Evolutionary conservation across 2,888 invertebrate species (phyloP).

Genomic region (Erebia ligea): DNA sequence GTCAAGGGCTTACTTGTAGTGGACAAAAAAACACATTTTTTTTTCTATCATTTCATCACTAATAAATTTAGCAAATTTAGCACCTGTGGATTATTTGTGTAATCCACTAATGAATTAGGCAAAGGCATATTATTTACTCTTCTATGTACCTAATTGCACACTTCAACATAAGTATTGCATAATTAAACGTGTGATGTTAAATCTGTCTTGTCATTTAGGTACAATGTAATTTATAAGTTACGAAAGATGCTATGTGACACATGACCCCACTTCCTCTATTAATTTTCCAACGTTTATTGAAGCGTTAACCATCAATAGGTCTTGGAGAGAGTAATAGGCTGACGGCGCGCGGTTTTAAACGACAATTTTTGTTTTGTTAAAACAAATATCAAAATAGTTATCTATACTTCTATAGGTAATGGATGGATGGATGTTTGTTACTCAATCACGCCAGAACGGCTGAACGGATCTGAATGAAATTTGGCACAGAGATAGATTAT

Average conservation of each 20-base stretch:
- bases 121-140: not conserved
- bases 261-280: conserved; percentile 7
- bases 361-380: too few species aligned
- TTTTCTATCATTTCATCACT: not conserved
- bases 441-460: too few species aligned
- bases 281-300: not conserved
- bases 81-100: not conserved
- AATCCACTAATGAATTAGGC: conserved; percentile 13
- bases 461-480: too few species aligned
- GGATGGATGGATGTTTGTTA: too few species aligned
- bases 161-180: conserved; percentile 1
- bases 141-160: not conserved
- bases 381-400: too few species aligned
- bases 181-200: too few species aligned
- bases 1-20: too few species aligned
- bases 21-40: not conserved
- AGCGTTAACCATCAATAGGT: too few species aligned
- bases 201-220: not conserved
- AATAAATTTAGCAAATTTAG: conserved; percentile 5
- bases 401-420: too few species aligned
- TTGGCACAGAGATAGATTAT: too few species aligned
- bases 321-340: too few species aligned
- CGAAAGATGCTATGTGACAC: not conserved
- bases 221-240: not conserved
- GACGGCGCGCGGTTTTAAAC: too few species aligned